Conservation (phyloP, 2,113 vertebrate genomes). For the Corythornis madagascariensis region DNA sequence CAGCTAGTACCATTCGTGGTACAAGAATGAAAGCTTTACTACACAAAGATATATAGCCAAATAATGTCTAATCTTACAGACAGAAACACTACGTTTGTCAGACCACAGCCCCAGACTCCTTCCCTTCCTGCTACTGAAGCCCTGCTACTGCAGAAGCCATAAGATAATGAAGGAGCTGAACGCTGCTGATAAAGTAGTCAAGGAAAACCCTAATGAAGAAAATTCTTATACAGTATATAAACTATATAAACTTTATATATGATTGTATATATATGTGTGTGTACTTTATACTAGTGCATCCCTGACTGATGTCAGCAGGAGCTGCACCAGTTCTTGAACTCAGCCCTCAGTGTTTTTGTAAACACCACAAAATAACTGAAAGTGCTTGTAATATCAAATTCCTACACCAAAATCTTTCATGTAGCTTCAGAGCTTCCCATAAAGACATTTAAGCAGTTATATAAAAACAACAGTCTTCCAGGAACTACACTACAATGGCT, state of each 20-base stretch:
- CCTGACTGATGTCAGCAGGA: not conserved
- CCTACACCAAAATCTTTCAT: not conserved
- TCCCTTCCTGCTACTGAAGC: not conserved
- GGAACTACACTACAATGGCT: conserved; percentile 25
- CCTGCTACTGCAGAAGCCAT: not conserved
- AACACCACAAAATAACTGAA: not conserved
- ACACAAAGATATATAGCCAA: not conserved
- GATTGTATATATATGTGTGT: not conserved
- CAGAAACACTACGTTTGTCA: fast-evolving
- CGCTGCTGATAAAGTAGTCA: not conserved
- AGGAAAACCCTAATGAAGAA: not conserved
- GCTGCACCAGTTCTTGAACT: not conserved
- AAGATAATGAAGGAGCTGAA: not conserved
- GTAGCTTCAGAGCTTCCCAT: conserved; percentile 1
- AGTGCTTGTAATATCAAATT: not conserved
- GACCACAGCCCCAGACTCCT: not conserved
- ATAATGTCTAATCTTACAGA: not conserved
- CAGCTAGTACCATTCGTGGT: not conserved
- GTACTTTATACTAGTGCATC: not conserved
- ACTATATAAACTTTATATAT: not conserved
- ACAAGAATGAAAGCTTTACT: not conserved
- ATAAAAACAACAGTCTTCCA: conserved; percentile 33
- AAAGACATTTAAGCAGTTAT: conserved; percentile 14
- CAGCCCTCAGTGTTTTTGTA: not conserved
- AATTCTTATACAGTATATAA: not conserved